A percentile compares a stretch with the other conserved stretches of the same genome.
Evolutionary conservation across 2,888 invertebrate species (phyloP).

Genomic region (Mythimna pallens): DNA sequence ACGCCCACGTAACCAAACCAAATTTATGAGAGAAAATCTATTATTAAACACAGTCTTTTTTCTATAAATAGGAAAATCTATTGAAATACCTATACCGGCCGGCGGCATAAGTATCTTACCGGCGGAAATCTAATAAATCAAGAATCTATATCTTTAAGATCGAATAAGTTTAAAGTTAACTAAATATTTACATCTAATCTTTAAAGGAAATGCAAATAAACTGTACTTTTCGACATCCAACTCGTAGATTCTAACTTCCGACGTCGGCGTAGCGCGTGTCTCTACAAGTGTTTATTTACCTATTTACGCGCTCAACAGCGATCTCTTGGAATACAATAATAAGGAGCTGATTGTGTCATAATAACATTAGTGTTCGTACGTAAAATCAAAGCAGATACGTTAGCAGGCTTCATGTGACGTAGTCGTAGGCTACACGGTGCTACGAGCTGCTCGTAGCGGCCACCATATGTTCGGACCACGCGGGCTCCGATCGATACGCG

Average conservation of each 20-base stretch:
- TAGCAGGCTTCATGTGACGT: slow-evolving; percentile 71
- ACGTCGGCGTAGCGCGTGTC: slow-evolving; percentile 67
- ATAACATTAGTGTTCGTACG: slow-evolving; percentile 67
- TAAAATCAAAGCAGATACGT: slow-evolving; percentile 64
- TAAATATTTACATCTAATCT: slow-evolving; percentile 59
- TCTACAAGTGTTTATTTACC: slow-evolving; percentile 88
- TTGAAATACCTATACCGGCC: slow-evolving; percentile 20
- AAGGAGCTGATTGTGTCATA: slow-evolving; percentile 64
- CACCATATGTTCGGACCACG: slow-evolving; percentile 89
- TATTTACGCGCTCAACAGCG: slow-evolving; percentile 67
- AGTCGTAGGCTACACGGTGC: slow-evolving; percentile 74
- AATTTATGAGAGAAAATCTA: slow-evolving; percentile 2
- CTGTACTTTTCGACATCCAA: slow-evolving; percentile 42
- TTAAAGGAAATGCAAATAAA: slow-evolving; percentile 55
- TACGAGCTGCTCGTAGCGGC: slow-evolving; percentile 80
- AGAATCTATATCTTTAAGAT: slow-evolving; percentile 7
- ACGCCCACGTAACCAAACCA: not conserved
- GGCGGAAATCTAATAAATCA: slow-evolving; percentile 18
- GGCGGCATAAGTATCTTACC: slow-evolving; percentile 12
- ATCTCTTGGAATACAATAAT: slow-evolving; percentile 63
- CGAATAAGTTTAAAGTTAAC: slow-evolving; percentile 48
- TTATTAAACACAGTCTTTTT: not conserved
- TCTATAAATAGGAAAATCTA: slow-evolving; percentile 17
- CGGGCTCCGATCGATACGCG: slow-evolving; percentile 85
- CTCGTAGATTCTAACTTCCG: slow-evolving; percentile 18